A percentile compares a stretch with the other conserved stretches of the same genome.
phyloP scores from a whole-genome alignment of 2,888 invertebrate genomes.

The Allolobophora icterica region DNA sequence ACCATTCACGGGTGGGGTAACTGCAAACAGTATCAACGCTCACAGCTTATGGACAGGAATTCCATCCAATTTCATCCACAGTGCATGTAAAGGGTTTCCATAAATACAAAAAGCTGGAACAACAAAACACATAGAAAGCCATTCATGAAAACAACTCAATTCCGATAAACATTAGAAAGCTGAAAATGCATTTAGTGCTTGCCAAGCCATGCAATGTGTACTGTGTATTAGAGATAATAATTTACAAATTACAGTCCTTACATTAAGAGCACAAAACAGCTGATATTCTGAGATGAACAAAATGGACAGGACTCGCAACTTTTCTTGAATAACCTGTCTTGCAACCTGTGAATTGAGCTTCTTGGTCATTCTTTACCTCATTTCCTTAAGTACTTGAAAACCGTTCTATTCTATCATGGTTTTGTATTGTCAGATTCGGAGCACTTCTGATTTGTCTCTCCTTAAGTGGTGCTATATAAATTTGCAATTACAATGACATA shows the following conservation, averaged over 20 bases:
- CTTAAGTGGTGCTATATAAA: too few relatives aligned
- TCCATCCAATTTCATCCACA: not conserved
- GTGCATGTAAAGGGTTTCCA: not conserved
- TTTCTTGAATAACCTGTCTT: too few relatives aligned
- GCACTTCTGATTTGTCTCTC: too few relatives aligned
- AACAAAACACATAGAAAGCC: not conserved
- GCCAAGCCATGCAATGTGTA: not conserved
- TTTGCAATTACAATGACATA: not conserved
- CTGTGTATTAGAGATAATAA: not conserved
- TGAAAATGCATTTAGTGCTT: not conserved
- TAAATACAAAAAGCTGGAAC: not conserved
- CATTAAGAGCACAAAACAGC: not conserved
- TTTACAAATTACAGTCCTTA: not conserved
- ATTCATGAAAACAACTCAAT: not conserved
- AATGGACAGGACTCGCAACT: not conserved
- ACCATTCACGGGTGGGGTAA: not conserved
- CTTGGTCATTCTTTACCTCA: too few relatives aligned
- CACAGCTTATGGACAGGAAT: not conserved
- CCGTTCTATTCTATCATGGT: too few relatives aligned
- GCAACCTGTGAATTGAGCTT: too few relatives aligned
- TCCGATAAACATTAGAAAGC: not conserved
- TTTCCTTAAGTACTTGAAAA: too few relatives aligned
- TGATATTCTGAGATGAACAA: not conserved
- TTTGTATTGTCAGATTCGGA: too few relatives aligned
- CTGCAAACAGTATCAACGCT: not conserved